Evolutionary conservation across 2,888 invertebrate genomes (phyloP), one percentile per base, ranked within the genome.

Genomic region (Limnephilus auricula): DNA sequence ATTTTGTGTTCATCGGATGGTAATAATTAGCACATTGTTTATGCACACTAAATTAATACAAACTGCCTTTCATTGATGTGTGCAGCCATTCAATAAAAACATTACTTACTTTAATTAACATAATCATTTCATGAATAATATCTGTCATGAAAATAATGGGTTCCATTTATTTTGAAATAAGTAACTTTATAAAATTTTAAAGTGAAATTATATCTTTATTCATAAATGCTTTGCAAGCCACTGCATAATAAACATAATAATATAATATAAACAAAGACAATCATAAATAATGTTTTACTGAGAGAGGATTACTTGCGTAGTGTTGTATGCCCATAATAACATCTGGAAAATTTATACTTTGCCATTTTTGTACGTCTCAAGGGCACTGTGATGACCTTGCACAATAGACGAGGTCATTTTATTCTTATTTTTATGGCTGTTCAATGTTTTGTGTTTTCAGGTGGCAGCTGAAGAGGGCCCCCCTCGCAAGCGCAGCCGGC

Each of bases 401-500:
- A 25, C 25, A 65, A n/a, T 25, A 65, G 65, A 65, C n/a, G n/a
- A 65, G 65, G 65, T 65, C 65, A 9, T 65, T 65, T 6, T 65
- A 65, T 65, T 65, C 9, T n/a, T 25, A 5, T 9, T n/a, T 65
- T 65, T 65, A 65, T 65, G n/a, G 65, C 65, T 65, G 65, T 65
- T 65, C 25, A 65, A 65, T 65, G 18, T 65, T 6, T n/a, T 18
- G 65, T 65, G 65, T 65, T 90, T 85, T 18, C 79, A 91, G 91
- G n/a, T 89, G 83, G 89, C 89, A 31, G 50, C 89, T 12, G 94
- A 95, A 40, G 96, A 96, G 94, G 94, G 95, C 30, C 94, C 95
- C 79, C 95, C 94, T 93, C 95, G 96, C 90, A 96, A 96, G 94
- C 94, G 95, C 93, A 96, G 96, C 94, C 93, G 95, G 83, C 94